Evolutionary conservation across 2,113 vertebrate species (phyloP).

Genomic region (Ciconia stormi): DNA sequence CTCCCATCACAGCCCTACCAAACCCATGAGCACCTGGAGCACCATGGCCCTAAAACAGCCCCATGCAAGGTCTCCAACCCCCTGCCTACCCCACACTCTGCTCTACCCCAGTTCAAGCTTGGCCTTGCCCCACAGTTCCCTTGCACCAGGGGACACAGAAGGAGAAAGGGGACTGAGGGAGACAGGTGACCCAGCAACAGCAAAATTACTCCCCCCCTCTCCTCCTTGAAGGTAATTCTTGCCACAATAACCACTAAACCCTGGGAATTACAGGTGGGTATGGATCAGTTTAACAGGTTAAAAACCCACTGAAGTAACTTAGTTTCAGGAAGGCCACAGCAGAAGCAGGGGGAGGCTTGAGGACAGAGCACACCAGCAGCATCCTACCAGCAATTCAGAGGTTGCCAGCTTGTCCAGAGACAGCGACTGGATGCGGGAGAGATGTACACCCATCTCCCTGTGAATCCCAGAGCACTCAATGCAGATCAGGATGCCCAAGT

Average conservation of each 20-base stretch:
- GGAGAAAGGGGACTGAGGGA: background rate
- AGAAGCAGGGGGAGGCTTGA: background rate
- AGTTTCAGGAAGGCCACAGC: background rate
- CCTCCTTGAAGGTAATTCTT: background rate
- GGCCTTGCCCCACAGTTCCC: background rate
- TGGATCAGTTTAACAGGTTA: background rate
- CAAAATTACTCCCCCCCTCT: background rate
- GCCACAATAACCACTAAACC: background rate
- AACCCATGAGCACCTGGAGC: background rate
- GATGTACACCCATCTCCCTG: constrained; percentile 74
- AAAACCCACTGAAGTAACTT: background rate
- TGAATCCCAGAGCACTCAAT: constrained; percentile 80
- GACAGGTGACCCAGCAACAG: background rate
- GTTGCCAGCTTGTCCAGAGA: constrained; percentile 75
- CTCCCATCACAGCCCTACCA: background rate
- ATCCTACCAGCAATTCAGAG: constrained; percentile 74
- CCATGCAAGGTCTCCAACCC: background rate
- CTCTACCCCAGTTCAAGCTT: background rate
- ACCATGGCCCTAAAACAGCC: background rate
- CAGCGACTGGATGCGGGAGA: constrained; percentile 71
- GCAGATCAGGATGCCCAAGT: constrained; percentile 77
- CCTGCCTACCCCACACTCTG: background rate
- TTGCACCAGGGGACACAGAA: background rate
- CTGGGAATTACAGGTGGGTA: background rate
- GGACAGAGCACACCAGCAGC: background rate